phyloP scores from a whole-genome alignment of 1,140 invertebrate species.

The Drosophila bocki region DNA sequence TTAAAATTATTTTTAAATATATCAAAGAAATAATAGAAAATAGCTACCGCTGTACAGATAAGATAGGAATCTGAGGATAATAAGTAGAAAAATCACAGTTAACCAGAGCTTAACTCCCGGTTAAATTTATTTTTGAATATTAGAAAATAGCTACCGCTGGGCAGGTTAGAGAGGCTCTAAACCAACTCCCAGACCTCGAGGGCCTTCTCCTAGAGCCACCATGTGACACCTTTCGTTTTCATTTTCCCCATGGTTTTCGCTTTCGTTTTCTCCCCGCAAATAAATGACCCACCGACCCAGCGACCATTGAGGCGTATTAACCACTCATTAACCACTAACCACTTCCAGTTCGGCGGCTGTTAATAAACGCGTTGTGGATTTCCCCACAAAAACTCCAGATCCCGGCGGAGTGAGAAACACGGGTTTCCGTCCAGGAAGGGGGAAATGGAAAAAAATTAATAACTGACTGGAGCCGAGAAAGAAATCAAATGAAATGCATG shows the following conservation, averaged over 20 bases:
- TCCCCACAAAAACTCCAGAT: slow-evolving; percentile 23
- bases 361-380: slow-evolving; percentile 15
- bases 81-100: too few relatives aligned
- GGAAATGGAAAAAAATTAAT: slow-evolving; percentile 16
- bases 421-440: slow-evolving; percentile 46
- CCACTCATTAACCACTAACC: slow-evolving; percentile 22
- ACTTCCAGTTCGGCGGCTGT: slow-evolving; percentile 27
- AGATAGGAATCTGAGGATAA: too few relatives aligned
- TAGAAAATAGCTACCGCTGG: not conserved
- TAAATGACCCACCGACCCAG: slow-evolving; percentile 16
- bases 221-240: slow-evolving; percentile 21
- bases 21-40: too few relatives aligned
- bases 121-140: not conserved
- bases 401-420: slow-evolving; percentile 6
- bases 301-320: slow-evolving; percentile 32
- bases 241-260: not conserved
- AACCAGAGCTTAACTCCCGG: not conserved
- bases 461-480: slow-evolving; percentile 2
- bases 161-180: too few relatives aligned
- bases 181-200: not conserved
- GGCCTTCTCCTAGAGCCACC: not conserved
- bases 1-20: too few relatives aligned
- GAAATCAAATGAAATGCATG: slow-evolving; percentile 62
- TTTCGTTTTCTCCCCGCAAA: not conserved
- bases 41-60: too few relatives aligned